phyloP scores from a whole-genome alignment of 2,797 vertebrate genomes.

The Myoxocephalus aenaeus region DNA sequence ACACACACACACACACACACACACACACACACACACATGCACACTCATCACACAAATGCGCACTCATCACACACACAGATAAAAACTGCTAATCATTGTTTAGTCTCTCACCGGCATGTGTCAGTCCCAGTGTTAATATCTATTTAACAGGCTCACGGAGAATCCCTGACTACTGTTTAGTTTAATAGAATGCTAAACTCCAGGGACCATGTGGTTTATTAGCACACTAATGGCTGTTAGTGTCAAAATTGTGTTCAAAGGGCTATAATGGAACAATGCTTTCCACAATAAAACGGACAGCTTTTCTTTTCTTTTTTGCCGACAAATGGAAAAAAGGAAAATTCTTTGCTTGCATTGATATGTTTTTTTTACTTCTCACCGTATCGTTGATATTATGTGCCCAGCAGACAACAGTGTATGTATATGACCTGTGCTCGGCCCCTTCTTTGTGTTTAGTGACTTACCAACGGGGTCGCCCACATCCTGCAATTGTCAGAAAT shows the following conservation, averaged over 20 bases:
- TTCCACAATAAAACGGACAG: constrained; percentile 25
- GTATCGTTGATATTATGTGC: constrained; percentile 25
- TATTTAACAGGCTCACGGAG: constrained; percentile 45
- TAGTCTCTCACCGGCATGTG: constrained; percentile 38
- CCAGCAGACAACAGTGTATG: constrained; percentile 15
- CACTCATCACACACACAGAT: constrained; percentile 5
- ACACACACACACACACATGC: constrained; percentile 24
- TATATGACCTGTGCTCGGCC: constrained; percentile 19
- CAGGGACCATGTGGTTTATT: constrained; percentile 46
- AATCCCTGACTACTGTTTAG: constrained; percentile 27
- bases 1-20: constrained; percentile 3
- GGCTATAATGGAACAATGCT: constrained; percentile 22
- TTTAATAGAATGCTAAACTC: constrained; percentile 50
- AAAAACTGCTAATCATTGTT: constrained; percentile 59
- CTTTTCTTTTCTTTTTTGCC: constrained; percentile 4
- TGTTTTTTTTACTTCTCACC: not conserved
- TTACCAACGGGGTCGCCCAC: constrained; percentile 24
- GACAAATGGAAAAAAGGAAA: constrained; percentile 16
- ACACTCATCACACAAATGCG: constrained; percentile 21
- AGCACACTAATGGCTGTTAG: constrained; percentile 42
- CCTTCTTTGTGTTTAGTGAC: constrained; percentile 13
- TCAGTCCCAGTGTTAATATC: constrained; percentile 42
- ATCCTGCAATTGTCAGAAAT: constrained; percentile 54
- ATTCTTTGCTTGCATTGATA: constrained; percentile 14
- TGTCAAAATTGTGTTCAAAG: constrained; percentile 33